Conservation (phyloP, 2,113 vertebrate genomes). For the Ctenomys sociabilis region DNA sequence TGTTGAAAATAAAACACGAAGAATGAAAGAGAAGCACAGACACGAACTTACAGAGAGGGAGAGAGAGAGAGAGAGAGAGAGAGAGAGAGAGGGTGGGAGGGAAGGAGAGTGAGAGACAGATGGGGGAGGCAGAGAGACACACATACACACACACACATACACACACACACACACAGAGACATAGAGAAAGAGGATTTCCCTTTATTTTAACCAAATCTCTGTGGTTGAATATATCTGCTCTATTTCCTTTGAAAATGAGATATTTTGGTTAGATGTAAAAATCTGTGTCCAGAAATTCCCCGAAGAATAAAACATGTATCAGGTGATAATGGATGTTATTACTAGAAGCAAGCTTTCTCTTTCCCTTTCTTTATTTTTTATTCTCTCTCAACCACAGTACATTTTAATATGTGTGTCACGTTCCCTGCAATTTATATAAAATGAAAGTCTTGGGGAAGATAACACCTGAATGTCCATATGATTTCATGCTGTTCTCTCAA, state of each 20-base stretch:
- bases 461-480: conserved; percentile 53
- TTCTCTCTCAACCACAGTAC: conserved; percentile 54
- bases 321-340: conserved; percentile 66
- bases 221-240: not conserved
- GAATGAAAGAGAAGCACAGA: not conserved
- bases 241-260: conserved; percentile 57
- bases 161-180: too few species aligned
- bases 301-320: conserved; percentile 51
- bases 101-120: not conserved
- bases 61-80: not conserved
- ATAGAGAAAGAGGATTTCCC: not conserved
- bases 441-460: conserved; percentile 53
- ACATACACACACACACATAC: too few species aligned
- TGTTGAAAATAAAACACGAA: not conserved
- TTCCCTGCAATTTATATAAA: conserved; percentile 65
- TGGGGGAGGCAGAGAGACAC: too few species aligned
- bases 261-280: conserved; percentile 56
- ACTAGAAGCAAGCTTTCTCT: conserved; percentile 31
- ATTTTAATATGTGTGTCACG: conserved; percentile 54
- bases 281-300: conserved; percentile 34
- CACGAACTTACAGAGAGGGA: not conserved
- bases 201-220: not conserved
- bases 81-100: not conserved
- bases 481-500: conserved; percentile 65
- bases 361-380: not conserved